A percentile compares a stretch with the other conserved stretches of the same genome.
Evolutionary conservation across 1,140 invertebrate genomes (phyloP).

Genomic region (Agrypnia vestita): DNA sequence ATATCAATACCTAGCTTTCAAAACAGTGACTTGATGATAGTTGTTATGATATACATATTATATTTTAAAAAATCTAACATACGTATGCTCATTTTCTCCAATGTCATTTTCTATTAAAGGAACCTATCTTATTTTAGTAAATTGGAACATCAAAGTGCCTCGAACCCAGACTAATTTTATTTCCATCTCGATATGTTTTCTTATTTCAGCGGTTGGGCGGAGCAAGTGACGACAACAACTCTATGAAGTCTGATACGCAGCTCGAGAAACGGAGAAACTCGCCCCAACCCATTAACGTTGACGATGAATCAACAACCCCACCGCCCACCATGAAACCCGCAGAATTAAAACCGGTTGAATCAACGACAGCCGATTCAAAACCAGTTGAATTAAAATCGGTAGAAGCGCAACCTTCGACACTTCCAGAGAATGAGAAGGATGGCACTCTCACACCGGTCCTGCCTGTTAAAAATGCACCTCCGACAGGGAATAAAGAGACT

Average conservation of each 20-base stretch:
- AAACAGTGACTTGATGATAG: too few species aligned
- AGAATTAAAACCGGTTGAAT: not conserved
- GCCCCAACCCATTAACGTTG: conserved; percentile 1
- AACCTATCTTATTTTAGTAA: too few species aligned
- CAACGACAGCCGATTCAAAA: not conserved
- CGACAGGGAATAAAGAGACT: conserved; percentile 20
- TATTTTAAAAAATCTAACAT: too few species aligned
- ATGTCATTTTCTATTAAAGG: not conserved
- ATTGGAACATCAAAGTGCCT: too few species aligned
- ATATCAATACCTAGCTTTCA: too few species aligned
- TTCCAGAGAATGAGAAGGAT: not conserved
- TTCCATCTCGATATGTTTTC: too few species aligned
- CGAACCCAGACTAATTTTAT: too few species aligned
- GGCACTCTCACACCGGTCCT: conserved; percentile 37
- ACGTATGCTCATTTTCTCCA: too few species aligned
- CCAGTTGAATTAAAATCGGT: not conserved
- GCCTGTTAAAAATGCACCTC: conserved; percentile 16
- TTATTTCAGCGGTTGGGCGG: conserved; percentile 73
- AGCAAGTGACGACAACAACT: conserved; percentile 77
- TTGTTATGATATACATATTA: too few species aligned
- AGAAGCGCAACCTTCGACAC: not conserved
- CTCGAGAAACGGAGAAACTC: conserved; percentile 56
- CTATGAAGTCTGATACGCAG: conserved; percentile 62
- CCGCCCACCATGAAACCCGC: conserved; percentile 23
- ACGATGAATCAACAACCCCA: conserved; percentile 48